Conservation (phyloP, 2,797 vertebrate species). For the Poecilia picta region DNA sequence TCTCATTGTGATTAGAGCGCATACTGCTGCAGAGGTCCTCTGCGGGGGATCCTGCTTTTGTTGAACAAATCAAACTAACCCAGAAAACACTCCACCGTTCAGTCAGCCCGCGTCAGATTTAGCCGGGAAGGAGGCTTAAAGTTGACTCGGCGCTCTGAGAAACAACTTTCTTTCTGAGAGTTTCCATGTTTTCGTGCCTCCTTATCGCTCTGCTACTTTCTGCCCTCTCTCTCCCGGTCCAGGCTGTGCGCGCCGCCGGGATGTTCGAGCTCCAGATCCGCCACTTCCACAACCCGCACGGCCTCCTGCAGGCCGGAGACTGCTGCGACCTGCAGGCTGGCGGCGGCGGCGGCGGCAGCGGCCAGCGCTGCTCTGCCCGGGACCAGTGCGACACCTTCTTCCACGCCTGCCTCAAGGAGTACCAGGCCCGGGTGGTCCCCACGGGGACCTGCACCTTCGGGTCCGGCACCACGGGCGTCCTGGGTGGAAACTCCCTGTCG, state of each 20-base stretch:
- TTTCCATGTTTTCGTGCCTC: not conserved
- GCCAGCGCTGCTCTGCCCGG: slow-evolving; percentile 73
- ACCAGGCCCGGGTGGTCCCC: slow-evolving; percentile 80
- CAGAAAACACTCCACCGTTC: not conserved
- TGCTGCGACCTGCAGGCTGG: slow-evolving; percentile 80
- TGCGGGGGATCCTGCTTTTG: not conserved
- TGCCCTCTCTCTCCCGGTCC: slow-evolving; percentile 20
- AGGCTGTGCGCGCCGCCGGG: slow-evolving; percentile 76
- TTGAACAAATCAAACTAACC: not conserved
- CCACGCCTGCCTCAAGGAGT: slow-evolving; percentile 85
- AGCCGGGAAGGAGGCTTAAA: not conserved
- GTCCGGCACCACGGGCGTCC: slow-evolving; percentile 72
- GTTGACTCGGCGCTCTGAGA: not conserved
- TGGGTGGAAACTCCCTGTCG: slow-evolving; percentile 81
- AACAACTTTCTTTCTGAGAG: not conserved
- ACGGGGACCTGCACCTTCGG: slow-evolving; percentile 82
- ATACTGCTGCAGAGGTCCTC: not conserved
- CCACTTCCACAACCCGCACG: slow-evolving; percentile 79
- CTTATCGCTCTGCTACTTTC: not conserved
- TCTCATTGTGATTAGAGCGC: not conserved
- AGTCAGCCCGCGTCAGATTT: not conserved
- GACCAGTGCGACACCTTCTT: slow-evolving; percentile 85
- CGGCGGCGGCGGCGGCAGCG: slow-evolving; percentile 26
- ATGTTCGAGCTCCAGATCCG: slow-evolving; percentile 85
- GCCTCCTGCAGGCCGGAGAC: slow-evolving; percentile 75